phyloP scores from a whole-genome alignment of 2,888 invertebrate species.

The Megastigmus dorsalis region DNA sequence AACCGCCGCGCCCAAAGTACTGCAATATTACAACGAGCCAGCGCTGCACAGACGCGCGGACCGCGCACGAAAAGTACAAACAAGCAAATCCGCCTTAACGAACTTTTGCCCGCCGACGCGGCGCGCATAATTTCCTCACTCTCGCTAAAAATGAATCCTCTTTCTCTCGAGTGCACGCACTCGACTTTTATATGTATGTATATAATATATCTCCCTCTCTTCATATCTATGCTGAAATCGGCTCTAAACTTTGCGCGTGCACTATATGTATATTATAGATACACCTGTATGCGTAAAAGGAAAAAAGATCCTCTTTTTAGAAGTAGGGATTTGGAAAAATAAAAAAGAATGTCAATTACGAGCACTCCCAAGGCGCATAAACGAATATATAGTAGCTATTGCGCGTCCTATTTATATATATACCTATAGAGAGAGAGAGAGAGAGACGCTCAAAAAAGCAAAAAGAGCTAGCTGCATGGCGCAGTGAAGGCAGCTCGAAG shows the following conservation, averaged over 20 bases:
- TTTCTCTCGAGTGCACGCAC: not conserved
- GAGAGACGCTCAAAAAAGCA: no score
- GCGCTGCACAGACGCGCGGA: not conserved
- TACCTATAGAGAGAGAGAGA: no score
- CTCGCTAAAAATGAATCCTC: conserved; percentile 37
- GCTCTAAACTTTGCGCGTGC: conserved; percentile 38
- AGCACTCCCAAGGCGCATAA: conserved; percentile 18
- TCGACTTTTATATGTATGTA: no score
- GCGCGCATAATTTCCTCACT: conserved; percentile 23
- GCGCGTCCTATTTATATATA: not conserved
- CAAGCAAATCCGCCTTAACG: conserved; percentile 37
- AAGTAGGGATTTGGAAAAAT: not conserved
- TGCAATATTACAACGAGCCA: not conserved
- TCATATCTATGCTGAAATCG: conserved; percentile 26
- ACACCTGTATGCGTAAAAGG: no score
- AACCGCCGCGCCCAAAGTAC: not conserved
- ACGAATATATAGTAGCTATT: no score
- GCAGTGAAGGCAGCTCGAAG: conserved; percentile 11
- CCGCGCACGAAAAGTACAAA: no score
- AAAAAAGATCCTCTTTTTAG: no score
- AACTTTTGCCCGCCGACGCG: conserved; percentile 7
- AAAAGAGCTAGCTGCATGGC: no score
- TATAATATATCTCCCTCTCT: no score
- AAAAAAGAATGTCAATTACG: conserved; percentile 41
- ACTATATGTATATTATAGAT: no score